phyloP scores from a whole-genome alignment of 2,113 vertebrate species.

The Bos taurus region ARS-UCD2.0 NC_037357.1:134524001-134524500 shows the following conservation, averaged over 20 bases:
- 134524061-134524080: background rate
- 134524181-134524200: background rate
- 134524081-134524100: background rate
- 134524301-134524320: background rate
- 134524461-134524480: background rate
- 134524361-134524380: background rate
- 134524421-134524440: background rate
- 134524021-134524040: background rate
- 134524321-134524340: background rate
- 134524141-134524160: background rate
- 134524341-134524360: background rate
- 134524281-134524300: background rate
- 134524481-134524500: background rate
- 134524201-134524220: background rate
- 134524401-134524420: background rate
- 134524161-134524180: background rate
- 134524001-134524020: background rate
- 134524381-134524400: background rate
- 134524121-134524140: background rate
- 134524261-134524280: background rate
- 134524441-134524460: background rate
- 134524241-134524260: background rate
- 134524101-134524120: constrained; percentile 29
- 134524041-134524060: background rate
- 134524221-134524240: background rate